phyloP scores from a whole-genome alignment of 2,888 invertebrate genomes.

The Shargacucullia verbasci region DNA sequence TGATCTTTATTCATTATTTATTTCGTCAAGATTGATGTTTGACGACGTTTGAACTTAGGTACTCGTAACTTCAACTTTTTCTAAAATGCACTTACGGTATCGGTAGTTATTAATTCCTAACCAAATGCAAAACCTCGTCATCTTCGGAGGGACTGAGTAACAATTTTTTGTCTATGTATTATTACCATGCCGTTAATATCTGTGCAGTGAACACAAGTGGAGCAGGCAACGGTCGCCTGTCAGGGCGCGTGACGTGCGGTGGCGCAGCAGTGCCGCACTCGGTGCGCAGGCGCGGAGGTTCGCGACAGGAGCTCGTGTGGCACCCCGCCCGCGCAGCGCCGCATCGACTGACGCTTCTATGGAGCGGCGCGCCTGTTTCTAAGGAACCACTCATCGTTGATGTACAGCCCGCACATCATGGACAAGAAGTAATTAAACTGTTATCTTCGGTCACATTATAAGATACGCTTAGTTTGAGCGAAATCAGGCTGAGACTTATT shows the following conservation, averaged over 20 bases:
- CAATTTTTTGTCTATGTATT: neutral
- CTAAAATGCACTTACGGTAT: too few relatives aligned
- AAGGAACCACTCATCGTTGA: constrained; percentile 88
- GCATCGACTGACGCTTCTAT: constrained; percentile 95
- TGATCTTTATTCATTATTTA: too few relatives aligned
- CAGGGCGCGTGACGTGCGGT: constrained; percentile 94
- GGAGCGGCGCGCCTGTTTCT: constrained; percentile 94
- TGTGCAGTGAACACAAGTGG: constrained; percentile 91
- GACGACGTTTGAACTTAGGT: too few relatives aligned
- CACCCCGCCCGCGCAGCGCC: constrained; percentile 96
- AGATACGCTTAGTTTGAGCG: too few relatives aligned
- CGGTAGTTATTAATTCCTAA: too few relatives aligned
- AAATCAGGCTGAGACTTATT: too few relatives aligned
- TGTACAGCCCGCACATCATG: constrained; percentile 90
- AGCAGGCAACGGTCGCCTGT: constrained; percentile 95
- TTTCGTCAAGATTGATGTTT: too few relatives aligned
- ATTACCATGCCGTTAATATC: neutral
- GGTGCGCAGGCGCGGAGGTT: constrained; percentile 92
- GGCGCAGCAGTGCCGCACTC: constrained; percentile 95
- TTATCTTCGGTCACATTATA: too few relatives aligned
- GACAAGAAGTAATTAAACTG: constrained; percentile 88
- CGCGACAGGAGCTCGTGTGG: constrained; percentile 94
- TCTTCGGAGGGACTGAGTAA: too few relatives aligned
- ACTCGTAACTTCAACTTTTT: too few relatives aligned
- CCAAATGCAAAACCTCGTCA: too few relatives aligned